Base-by-base conservation (phyloP, 2,888 invertebrate genomes). In the Megamerina dolium region DNA sequence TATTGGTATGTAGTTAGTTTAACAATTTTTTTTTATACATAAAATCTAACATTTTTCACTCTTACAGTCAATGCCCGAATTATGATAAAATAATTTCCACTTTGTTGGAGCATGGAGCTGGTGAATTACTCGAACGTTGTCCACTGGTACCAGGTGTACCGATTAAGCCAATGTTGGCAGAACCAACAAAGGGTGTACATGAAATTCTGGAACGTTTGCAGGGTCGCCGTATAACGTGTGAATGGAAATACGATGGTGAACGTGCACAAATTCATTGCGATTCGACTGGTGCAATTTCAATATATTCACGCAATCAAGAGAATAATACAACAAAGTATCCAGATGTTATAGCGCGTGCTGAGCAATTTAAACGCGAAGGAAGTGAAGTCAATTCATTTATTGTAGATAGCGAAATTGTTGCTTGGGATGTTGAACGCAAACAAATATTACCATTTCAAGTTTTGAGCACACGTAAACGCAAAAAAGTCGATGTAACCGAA, bases 161-260 rank as follows among this genome's bases (percentile, higher is more conserved):
- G 10, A 76, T 99, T 51, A 92, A 95, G 68, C 99, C 99, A 1
- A 99, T 99, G 99, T 76, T 99, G 61, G 99, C 99, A 0, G 96
- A 97, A 38, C 97, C 99, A 3, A 94, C 97, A 0, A 90, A 87
- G 68, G 95, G 94, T 3, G 87, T 97, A 2, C 79, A 82, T 50
- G 94, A 95, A 68, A 87, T 96, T 4, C 72, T 96, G 41, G 78
- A 81, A 46, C 78, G 80, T 45, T 91, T 92, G 72, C 89, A 90
- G 46, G 83, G 85, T 12, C 77, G 86, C 51, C 79, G 82, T 58
- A 97, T 99, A 69, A 96, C 96, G 1, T 97, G 97, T 69, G 99
- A 99, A 74, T 99, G 87, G 82, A 99, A 99, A 70, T 99, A 99
- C 70, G 99, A 99, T 72, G 99, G 99, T 1, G 99, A 99, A 76